Evolutionary conservation across 2,888 invertebrate genomes (phyloP).

Genomic region (Rhamphomyia laevipes): DNA sequence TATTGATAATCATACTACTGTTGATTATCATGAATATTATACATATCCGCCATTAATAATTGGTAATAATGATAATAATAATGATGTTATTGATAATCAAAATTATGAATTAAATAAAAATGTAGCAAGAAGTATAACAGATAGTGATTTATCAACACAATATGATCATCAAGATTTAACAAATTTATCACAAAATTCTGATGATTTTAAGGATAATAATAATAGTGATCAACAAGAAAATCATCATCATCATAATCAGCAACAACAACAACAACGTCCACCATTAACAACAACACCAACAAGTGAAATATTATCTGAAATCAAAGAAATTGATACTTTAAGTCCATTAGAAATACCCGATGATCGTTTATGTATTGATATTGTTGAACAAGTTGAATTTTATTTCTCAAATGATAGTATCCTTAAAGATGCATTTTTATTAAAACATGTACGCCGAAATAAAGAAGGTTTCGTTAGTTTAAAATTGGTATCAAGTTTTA

Average conservation of each 20-base stretch:
- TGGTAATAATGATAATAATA: background rate
- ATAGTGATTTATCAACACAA: conserved; percentile 3
- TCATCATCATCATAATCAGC: background rate
- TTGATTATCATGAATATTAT: conserved; percentile 23
- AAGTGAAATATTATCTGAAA: background rate
- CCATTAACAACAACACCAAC: background rate
- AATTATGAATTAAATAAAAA: background rate
- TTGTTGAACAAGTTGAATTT: conserved; percentile 82
- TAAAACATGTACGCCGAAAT: conserved; percentile 89
- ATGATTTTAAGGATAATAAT: background rate
- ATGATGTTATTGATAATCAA: background rate
- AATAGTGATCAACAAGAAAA: background rate
- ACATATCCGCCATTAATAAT: background rate
- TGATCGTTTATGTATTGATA: conserved; percentile 65
- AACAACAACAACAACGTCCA: background rate
- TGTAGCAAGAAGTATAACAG: background rate
- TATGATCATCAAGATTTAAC: conserved; percentile 1
- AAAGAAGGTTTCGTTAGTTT: conserved; percentile 93
- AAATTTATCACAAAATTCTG: conserved; percentile 1
- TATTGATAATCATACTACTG: conserved; percentile 32
- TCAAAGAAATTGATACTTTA: conserved; percentile 29
- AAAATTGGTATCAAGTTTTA: conserved; percentile 89
- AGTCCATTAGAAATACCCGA: conserved; percentile 44
- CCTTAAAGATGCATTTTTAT: conserved; percentile 85
- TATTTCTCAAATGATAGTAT: conserved; percentile 94